A percentile compares a stretch with the other conserved stretches of the same genome.
Conservation (phyloP, 2,797 vertebrate genomes). For the Crocodylus rhombifer region DNA sequence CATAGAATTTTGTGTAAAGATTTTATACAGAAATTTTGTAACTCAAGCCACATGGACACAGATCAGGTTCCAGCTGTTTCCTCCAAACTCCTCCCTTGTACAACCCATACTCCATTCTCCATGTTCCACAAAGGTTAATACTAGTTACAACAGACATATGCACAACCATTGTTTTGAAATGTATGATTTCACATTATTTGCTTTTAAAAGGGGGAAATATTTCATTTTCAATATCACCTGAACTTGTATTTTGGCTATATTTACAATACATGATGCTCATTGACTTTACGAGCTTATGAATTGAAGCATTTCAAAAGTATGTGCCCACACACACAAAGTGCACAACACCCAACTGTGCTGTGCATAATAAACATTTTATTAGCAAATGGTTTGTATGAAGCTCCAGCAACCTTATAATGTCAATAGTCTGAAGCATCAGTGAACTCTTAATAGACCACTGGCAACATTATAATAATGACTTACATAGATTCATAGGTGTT, state of each 20-base stretch:
- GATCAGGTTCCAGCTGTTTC: neutral
- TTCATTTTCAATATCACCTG: neutral
- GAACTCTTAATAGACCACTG: neutral
- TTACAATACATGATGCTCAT: neutral
- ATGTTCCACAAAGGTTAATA: neutral
- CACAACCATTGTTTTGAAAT: neutral
- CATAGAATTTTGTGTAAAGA: neutral
- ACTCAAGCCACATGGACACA: no score
- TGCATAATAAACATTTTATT: neutral
- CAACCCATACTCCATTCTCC: neutral
- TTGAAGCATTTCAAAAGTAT: neutral
- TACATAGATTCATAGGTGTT: neutral
- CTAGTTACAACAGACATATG: neutral
- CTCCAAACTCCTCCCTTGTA: neutral
- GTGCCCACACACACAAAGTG: neutral
- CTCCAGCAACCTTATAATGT: neutral
- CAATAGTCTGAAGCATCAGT: neutral
- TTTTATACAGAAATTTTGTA: no score
- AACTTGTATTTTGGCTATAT: neutral
- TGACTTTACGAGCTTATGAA: neutral
- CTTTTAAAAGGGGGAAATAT: neutral
- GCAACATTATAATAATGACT: neutral
- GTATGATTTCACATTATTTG: neutral
- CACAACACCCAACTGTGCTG: neutral
- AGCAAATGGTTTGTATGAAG: neutral